Evolutionary conservation across 2,797 vertebrate genomes (phyloP).

Genomic region (Otus scops): DNA sequence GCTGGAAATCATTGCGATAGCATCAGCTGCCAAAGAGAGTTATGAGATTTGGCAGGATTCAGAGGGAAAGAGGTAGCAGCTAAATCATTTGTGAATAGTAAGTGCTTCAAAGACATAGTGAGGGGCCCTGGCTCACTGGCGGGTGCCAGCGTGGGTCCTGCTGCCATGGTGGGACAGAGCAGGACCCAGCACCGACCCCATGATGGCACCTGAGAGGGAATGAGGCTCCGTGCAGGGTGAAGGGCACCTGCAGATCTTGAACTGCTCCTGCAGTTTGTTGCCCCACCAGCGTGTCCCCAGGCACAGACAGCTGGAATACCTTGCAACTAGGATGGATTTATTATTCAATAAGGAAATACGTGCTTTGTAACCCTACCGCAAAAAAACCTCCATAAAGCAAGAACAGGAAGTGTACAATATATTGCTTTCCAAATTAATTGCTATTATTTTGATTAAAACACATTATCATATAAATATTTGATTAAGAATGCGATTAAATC

Average conservation of each 20-base stretch:
- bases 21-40: slow-evolving; percentile 4
- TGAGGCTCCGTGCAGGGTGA: accelerated
- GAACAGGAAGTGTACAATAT: slow-evolving; percentile 12
- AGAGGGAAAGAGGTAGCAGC: background rate
- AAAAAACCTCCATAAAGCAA: background rate
- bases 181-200: background rate
- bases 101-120: background rate
- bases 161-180: background rate
- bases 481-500: slow-evolving; percentile 72
- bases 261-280: background rate
- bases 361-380: background rate
- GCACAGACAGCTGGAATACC: background rate
- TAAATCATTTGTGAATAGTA: background rate
- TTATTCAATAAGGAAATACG: background rate
- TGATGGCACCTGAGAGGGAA: background rate
- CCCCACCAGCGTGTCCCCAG: background rate
- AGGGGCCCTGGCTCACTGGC: background rate
- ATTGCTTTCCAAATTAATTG: slow-evolving; percentile 65
- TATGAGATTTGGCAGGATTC: slow-evolving; percentile 2
- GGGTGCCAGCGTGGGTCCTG: background rate
- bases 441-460: slow-evolving; percentile 71
- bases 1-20: slow-evolving; percentile 36
- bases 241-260: background rate
- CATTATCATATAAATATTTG: slow-evolving; percentile 75
- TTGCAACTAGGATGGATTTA: background rate